These are phyloP conservation scores for Lasioglossum morio DNA, from an alignment of 2,888 invertebrate genomes.

Conservation along the genomic window DNA sequence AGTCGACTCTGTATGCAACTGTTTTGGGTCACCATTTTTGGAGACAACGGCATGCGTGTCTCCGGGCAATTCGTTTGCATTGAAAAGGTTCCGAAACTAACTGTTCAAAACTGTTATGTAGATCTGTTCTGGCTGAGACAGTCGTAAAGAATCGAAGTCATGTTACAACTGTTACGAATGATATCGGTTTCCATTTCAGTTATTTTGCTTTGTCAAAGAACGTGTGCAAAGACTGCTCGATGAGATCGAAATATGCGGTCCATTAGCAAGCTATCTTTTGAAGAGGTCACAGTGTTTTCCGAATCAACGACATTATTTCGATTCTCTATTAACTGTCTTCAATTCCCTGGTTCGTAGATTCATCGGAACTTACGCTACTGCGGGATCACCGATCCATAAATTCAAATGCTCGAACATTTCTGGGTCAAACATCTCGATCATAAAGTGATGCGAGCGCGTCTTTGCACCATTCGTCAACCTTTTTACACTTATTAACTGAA, in stretches of 20 bases:
- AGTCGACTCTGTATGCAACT: neutral
- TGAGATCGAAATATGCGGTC: too few relatives aligned
- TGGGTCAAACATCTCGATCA: neutral
- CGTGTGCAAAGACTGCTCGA: too few relatives aligned
- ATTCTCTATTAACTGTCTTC: neutral
- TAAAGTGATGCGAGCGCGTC: neutral
- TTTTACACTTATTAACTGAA: neutral
- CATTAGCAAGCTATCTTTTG: too few relatives aligned
- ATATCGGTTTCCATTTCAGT: too few relatives aligned
- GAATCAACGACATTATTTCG: neutral
- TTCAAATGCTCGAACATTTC: neutral
- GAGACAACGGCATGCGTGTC: neutral
- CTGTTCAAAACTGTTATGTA: neutral
- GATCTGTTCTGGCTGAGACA: neutral
- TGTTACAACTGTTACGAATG: too few relatives aligned
- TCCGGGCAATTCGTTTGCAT: neutral
- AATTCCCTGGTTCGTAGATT: neutral
- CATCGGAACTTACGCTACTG: neutral
- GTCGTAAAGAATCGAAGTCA: neutral
- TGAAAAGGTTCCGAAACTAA: neutral
- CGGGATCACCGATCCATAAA: neutral
- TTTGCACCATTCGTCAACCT: neutral
- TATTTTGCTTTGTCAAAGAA: too few relatives aligned
- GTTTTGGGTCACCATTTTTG: constrained; percentile 5
- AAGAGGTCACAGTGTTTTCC: neutral